Evolutionary conservation across 2,888 invertebrate genomes (phyloP).

Genomic region (Copidosoma aretas): DNA sequence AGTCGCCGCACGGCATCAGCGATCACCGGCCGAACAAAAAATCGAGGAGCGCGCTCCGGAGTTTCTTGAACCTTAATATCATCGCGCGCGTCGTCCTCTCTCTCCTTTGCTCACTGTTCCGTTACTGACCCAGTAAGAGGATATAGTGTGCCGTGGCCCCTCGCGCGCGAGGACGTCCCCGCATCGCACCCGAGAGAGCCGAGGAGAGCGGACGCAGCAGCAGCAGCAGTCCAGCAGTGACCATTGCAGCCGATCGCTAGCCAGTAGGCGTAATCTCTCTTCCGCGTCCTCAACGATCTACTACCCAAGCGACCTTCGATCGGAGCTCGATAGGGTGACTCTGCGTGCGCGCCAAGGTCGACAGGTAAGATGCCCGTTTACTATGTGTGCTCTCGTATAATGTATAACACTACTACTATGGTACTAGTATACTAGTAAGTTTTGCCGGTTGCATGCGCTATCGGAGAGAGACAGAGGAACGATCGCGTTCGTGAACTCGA

Average conservation of each 20-base stretch:
- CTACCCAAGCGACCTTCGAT: no score
- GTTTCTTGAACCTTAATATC: constrained; percentile 57
- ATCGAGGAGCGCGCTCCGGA: constrained; percentile 6
- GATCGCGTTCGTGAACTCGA: no score
- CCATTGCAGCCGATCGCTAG: not conserved
- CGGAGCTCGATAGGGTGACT: no score
- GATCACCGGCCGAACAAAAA: no score
- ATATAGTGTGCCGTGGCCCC: constrained; percentile 17
- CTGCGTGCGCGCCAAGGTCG: no score
- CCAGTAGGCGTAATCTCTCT: not conserved
- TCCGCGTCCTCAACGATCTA: not conserved
- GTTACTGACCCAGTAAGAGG: constrained; percentile 60
- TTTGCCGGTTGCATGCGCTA: no score
- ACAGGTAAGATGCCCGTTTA: no score
- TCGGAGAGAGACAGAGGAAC: no score
- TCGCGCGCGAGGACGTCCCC: constrained; percentile 12
- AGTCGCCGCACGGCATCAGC: not conserved
- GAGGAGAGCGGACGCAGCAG: constrained; percentile 5
- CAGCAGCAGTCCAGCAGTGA: not conserved
- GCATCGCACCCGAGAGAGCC: not conserved
- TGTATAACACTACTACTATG: no score
- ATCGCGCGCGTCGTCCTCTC: constrained; percentile 12
- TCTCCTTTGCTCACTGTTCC: constrained; percentile 46
- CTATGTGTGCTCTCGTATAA: no score
- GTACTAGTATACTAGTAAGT: no score